Evolutionary conservation across 2,797 vertebrate species (phyloP).

Genomic region (Echeneis naucrates): DNA sequence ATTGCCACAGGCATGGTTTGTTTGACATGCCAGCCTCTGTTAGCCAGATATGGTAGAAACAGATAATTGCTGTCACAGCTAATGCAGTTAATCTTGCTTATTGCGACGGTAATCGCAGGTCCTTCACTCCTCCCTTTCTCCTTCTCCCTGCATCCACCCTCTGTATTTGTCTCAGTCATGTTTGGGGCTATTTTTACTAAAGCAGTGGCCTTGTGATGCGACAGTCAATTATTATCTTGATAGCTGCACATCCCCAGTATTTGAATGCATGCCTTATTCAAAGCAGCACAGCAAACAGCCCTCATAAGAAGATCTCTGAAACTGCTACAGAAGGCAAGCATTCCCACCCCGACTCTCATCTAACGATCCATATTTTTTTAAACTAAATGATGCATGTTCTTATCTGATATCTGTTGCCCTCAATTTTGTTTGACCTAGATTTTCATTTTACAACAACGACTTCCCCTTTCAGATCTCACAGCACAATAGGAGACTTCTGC

Average conservation of each 20-base stretch:
- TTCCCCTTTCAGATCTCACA: constrained; percentile 37
- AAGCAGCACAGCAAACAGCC: constrained; percentile 20
- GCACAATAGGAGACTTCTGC: constrained; percentile 14
- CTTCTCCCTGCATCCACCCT: constrained; percentile 25
- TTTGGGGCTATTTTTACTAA: constrained; percentile 49
- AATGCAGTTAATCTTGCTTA: constrained; percentile 64
- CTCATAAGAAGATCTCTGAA: constrained; percentile 36
- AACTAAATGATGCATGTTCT: constrained; percentile 51
- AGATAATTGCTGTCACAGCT: constrained; percentile 72
- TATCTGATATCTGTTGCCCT: constrained; percentile 58
- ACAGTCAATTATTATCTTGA: constrained; percentile 60
- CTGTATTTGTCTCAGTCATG: constrained; percentile 55
- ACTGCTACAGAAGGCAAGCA: constrained; percentile 22
- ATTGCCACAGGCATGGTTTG: constrained; percentile 69
- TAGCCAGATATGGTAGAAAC: constrained; percentile 55
- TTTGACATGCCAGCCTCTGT: constrained; percentile 66
- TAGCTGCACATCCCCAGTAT: constrained; percentile 29
- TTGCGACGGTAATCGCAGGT: constrained; percentile 63
- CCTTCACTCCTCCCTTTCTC: constrained; percentile 34
- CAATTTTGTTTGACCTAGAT: constrained; percentile 56
- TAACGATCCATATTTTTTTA: constrained; percentile 25
- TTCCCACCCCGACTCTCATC: constrained; percentile 21
- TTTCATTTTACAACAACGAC: constrained; percentile 30
- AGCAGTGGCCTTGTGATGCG: constrained; percentile 42
- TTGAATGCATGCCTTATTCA: constrained; percentile 37